Evolutionary conservation across 2,797 vertebrate genomes (phyloP), one percentile per base, ranked within the genome.

Genomic region (Eremophila alpestris): DNA sequence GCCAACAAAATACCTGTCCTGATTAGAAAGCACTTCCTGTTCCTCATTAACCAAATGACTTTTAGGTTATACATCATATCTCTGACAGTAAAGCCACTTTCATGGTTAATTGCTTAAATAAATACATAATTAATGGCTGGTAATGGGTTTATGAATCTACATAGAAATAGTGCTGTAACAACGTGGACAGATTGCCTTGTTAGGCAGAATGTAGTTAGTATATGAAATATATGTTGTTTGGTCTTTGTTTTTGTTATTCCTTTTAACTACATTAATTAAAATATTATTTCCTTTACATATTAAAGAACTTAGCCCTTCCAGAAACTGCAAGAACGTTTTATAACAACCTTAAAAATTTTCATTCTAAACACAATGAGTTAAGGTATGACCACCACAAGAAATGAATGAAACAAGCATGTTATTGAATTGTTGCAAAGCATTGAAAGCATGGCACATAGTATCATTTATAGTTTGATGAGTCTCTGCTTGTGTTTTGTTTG

Each of bases 91-190:
- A 94, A 95, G 75, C 59, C 80, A 95, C 67, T 96, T 97, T 90
- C 89, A 96, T 89, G 95, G 83, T 93, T 97, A 97, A 97, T 97
- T 97, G 91, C 74, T 97, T 97, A 95, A 97, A 97, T 97, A 97
- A 97, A 97, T 93, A 74, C 45, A 24, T 90, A 94, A 97, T 95
- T 96, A 90, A 91, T 94, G 36, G 12, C 24, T 83, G 46, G 17
- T 76, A 92, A 86, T 69, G 34, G 27, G 16, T 65, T 97, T 96
- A 96, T 90, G 65, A 63, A 90, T 87, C 56, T 96, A 34, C 45
- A 32, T 46, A 95, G 48, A 96, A 79, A 83, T 78, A 93, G 51
- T 93, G 59, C n/a, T 87, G 48, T 62, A 96, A 65, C 68, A 96
- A 89, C 13, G 46, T 4, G 10, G 23, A 46, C 21, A 83, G 29